Percentiles rank a stretch among this genome's conserved stretches.
These are phyloP conservation scores for Eueremaeus valkanovi DNA, from an alignment of 2,888 invertebrate species.

Conservation along the genomic window DNA sequence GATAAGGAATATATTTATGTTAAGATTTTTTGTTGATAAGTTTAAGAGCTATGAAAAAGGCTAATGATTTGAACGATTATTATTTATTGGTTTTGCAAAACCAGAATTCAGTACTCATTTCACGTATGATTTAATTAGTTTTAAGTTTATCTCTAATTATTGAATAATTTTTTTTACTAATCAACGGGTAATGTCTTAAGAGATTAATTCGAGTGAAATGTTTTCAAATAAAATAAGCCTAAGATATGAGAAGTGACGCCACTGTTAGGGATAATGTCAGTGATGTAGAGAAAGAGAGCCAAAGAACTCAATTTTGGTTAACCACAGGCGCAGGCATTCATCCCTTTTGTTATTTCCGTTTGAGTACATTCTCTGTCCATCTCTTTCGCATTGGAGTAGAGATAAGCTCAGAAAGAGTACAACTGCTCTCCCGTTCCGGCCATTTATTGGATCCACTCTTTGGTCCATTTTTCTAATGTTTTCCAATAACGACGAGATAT, in stretches of 20 bases:
- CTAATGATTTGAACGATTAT: background rate
- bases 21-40: slow-evolving; percentile 11
- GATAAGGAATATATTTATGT: background rate
- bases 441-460: slow-evolving; percentile 37
- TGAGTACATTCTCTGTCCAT: slow-evolving; percentile 18
- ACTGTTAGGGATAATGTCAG: background rate
- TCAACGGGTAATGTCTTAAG: background rate
- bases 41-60: background rate
- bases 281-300: background rate
- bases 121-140: background rate
- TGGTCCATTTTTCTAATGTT: slow-evolving; percentile 14
- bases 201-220: background rate
- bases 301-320: background rate
- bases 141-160: background rate
- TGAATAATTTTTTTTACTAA: no score
- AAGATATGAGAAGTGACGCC: slow-evolving; percentile 16
- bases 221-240: background rate
- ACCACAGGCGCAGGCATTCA: background rate
- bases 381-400: slow-evolving; percentile 8
- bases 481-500: slow-evolving; percentile 13
- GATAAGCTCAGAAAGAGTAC: slow-evolving; percentile 20
- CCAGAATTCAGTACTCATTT: background rate
- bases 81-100: background rate
- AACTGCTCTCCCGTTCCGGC: slow-evolving; percentile 25
- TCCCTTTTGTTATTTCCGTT: slow-evolving; percentile 37